Percentiles rank a stretch among this genome's conserved stretches.
These are phyloP conservation scores for Pollicipes pollicipes DNA, from an alignment of 1,140 invertebrate species.

Conservation along the genomic window DNA sequence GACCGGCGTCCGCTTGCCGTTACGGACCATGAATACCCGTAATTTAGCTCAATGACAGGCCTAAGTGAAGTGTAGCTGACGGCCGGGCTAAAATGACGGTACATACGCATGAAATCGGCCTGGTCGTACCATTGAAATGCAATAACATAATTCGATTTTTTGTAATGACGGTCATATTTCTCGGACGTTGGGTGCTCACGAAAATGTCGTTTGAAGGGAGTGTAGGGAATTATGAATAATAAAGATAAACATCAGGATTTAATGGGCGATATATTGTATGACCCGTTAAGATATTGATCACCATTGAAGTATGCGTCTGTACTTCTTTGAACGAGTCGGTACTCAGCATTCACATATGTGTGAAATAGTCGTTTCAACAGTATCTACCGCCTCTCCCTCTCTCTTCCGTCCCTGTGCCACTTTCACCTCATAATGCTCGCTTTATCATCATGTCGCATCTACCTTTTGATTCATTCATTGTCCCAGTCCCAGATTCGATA, in stretches of 20 bases:
- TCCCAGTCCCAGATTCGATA: background rate
- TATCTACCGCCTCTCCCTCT: background rate
- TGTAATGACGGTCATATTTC: background rate
- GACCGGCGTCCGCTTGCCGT: background rate
- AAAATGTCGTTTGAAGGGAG: no score
- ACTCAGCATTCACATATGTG: background rate
- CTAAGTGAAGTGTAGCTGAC: background rate
- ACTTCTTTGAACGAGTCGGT: background rate
- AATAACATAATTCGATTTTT: background rate
- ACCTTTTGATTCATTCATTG: background rate
- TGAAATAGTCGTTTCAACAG: background rate
- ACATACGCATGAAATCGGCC: background rate
- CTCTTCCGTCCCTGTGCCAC: background rate
- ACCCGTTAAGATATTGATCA: background rate
- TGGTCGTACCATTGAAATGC: background rate
- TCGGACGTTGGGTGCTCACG: background rate
- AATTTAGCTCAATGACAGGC: background rate
- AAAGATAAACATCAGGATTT: background rate
- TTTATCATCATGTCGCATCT: background rate
- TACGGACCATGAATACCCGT: background rate
- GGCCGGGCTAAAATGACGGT: background rate
- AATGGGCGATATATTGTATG: no score
- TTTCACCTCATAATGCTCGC: background rate
- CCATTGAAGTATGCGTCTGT: background rate
- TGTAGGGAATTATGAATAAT: background rate